phyloP scores from a whole-genome alignment of 2,113 vertebrate species.

The Guaruba guarouba region DNA sequence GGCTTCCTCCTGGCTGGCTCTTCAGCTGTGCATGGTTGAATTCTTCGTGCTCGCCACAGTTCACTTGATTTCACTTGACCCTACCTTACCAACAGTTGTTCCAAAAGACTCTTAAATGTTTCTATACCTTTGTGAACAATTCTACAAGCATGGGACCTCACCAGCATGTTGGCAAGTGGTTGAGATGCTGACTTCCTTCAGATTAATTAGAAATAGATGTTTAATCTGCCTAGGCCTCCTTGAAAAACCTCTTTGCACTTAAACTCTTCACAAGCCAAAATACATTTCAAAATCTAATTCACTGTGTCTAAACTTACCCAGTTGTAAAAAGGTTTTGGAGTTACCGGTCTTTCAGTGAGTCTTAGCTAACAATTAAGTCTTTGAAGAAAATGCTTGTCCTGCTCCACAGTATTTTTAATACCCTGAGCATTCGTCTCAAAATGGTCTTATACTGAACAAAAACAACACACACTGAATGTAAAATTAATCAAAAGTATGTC shows the following conservation, averaged over 20 bases:
- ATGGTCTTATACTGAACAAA: not conserved
- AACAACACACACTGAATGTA: not conserved
- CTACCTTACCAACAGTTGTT: not conserved
- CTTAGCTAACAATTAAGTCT: not conserved
- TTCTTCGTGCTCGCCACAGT: not conserved
- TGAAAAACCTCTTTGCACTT: not conserved
- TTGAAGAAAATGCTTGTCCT: not conserved
- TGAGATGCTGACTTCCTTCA: not conserved
- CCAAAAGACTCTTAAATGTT: not conserved
- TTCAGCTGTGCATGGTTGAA: not conserved
- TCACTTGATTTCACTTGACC: not conserved
- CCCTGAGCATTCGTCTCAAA: not conserved
- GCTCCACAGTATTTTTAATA: not conserved
- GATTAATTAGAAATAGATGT: not conserved
- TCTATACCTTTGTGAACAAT: not conserved
- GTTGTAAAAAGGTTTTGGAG: not conserved
- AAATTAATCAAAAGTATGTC: not conserved
- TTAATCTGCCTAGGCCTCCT: not conserved
- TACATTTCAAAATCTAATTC: not conserved
- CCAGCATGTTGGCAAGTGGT: not conserved
- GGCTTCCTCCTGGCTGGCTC: not conserved
- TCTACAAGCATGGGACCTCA: not conserved
- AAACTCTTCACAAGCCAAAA: not conserved
- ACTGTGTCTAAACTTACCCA: not conserved
- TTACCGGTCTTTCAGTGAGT: not conserved